Conservation (phyloP, 2,888 invertebrate genomes). For the Cremastobaeus sp. region DNA sequence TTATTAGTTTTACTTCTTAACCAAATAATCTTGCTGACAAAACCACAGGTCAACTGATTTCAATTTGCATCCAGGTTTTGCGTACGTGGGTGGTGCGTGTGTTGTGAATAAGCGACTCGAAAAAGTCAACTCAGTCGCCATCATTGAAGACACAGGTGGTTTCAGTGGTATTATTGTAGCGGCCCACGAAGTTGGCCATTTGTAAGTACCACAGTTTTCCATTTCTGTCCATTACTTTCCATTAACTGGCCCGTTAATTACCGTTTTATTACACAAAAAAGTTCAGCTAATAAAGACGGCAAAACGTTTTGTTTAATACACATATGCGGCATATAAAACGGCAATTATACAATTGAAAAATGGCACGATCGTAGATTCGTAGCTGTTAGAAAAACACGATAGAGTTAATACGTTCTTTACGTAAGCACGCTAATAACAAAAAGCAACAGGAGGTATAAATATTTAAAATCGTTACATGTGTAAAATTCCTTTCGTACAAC, state of each 20-base stretch:
- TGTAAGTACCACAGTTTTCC: too few relatives aligned
- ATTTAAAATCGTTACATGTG: constrained; percentile 13
- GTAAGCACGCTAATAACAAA: too few relatives aligned
- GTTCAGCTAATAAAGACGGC: too few relatives aligned
- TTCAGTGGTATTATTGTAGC: constrained; percentile 98
- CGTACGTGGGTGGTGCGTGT: constrained; percentile 97
- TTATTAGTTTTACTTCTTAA: constrained; percentile 51
- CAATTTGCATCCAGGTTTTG: constrained; percentile 85
- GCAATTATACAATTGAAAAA: too few relatives aligned
- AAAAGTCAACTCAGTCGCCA: constrained; percentile 97
- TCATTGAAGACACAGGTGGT: constrained; percentile 97
- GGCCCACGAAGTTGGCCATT: constrained; percentile 97
- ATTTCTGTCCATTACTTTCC: too few relatives aligned
- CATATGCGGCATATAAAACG: too few relatives aligned
- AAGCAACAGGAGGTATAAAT: constrained; percentile 10
- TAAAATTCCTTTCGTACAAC: constrained; percentile 17
- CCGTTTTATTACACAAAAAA: neutral
- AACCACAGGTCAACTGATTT: constrained; percentile 41
- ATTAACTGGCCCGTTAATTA: neutral
- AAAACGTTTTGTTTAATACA: too few relatives aligned
- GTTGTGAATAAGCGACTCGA: constrained; percentile 96
- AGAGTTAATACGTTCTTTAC: too few relatives aligned
- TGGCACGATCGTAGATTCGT: too few relatives aligned
- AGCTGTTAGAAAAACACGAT: too few relatives aligned
- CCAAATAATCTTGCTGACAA: constrained; percentile 16